Evolutionary conservation across 2,113 vertebrate genomes (phyloP).

Genomic region (Caranx melampygus): DNA sequence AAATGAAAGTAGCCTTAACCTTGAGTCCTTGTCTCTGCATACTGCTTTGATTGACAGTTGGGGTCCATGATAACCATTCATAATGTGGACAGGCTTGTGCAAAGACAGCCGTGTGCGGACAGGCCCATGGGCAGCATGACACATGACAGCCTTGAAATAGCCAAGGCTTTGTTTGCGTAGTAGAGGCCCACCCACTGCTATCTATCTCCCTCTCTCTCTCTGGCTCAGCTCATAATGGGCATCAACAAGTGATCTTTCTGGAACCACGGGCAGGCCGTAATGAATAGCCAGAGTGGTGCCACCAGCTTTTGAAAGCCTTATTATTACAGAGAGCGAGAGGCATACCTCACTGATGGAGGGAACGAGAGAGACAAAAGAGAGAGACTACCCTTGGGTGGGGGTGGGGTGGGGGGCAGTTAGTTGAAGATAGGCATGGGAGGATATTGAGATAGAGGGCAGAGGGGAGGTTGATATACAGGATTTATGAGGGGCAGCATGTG

Average conservation of each 20-base stretch:
- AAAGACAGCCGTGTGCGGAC: constrained; percentile 55
- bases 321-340: constrained; percentile 56
- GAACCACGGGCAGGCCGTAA: constrained; percentile 42
- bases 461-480: constrained; percentile 36
- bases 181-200: constrained; percentile 4
- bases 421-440: constrained; percentile 17
- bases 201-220: constrained; percentile 9
- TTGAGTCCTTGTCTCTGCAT: constrained; percentile 12
- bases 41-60: constrained; percentile 50
- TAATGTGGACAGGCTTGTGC: constrained; percentile 61
- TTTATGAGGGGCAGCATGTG: constrained; percentile 41
- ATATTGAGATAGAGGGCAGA: constrained; percentile 44
- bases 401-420: constrained; percentile 10
- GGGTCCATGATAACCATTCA: constrained; percentile 50
- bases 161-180: constrained; percentile 62
- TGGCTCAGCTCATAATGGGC: constrained; percentile 31
- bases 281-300: constrained; percentile 34
- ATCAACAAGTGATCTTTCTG: constrained; percentile 65
- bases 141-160: constrained; percentile 68
- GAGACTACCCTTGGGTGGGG: constrained; percentile 8
- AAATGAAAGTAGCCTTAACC: constrained; percentile 13
- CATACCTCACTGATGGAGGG: constrained; percentile 50
- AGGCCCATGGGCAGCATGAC: constrained; percentile 62
- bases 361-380: constrained; percentile 34
- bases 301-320: constrained; percentile 56